Evolutionary conservation across 2,797 vertebrate species (phyloP).

Genomic region (Loriculus beryllinus): DNA sequence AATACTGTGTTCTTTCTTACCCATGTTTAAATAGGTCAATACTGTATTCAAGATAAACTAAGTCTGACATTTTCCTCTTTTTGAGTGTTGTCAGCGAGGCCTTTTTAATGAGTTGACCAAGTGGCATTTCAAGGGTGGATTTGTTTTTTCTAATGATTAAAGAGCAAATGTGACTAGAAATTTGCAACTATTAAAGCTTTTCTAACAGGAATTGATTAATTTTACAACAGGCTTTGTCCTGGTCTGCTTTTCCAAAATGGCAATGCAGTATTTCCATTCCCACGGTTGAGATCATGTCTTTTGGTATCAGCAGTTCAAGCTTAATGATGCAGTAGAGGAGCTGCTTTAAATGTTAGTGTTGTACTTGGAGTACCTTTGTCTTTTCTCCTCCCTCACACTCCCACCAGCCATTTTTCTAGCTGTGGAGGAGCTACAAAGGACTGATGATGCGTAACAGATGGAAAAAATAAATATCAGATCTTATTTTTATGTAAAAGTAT

Average conservation of each 20-base stretch:
- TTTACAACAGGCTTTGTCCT: not conserved
- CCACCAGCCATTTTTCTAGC: not conserved
- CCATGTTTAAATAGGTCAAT: not conserved
- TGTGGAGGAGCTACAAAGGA: not conserved
- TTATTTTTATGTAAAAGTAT: not conserved
- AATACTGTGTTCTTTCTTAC: not conserved
- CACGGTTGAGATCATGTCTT: not conserved
- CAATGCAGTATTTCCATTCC: not conserved
- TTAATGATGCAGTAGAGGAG: not conserved
- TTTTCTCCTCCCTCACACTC: not conserved
- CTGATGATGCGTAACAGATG: not conserved
- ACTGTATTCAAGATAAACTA: not conserved
- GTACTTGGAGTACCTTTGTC: not conserved
- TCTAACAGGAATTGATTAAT: not conserved
- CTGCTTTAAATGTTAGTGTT: not conserved
- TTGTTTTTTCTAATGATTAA: not conserved
- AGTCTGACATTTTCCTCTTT: not conserved
- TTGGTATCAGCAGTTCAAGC: not conserved
- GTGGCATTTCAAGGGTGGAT: not conserved
- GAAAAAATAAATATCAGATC: not conserved
- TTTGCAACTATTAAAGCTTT: not conserved
- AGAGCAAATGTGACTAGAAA: not conserved
- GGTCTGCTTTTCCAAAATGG: not conserved
- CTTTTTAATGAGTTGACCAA: conserved; percentile 39
- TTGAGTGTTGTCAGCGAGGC: not conserved